phyloP scores from a whole-genome alignment of 2,888 invertebrate species.

The Chymomyza fuscimana region DNA sequence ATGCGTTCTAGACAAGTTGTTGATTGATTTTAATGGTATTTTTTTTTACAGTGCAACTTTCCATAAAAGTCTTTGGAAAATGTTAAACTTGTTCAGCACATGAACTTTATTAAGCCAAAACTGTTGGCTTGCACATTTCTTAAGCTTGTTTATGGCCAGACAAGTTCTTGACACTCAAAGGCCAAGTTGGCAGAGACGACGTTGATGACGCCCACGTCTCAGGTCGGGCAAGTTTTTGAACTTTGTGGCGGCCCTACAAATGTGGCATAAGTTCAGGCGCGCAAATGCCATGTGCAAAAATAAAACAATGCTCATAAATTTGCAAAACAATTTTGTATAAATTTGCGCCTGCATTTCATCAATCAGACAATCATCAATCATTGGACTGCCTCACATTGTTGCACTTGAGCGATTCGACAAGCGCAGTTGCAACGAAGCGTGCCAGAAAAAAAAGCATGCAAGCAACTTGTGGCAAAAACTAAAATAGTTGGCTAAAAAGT shows the following conservation, averaged over 20 bases:
- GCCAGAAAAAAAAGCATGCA: constrained; percentile 35
- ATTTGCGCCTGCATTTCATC: constrained; percentile 1
- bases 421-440: constrained; percentile 63
- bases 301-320: not conserved
- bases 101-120: not conserved
- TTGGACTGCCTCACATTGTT: constrained; percentile 27
- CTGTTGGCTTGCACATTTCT: too few relatives aligned
- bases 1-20: not conserved
- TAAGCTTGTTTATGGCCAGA: constrained; percentile 61
- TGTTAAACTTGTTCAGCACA: not conserved
- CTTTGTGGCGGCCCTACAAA: constrained; percentile 7
- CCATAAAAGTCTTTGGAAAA: not conserved
- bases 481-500: constrained; percentile 41
- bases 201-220: not conserved
- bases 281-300: not conserved
- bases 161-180: constrained; percentile 72
- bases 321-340: not conserved
- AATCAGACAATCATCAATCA: constrained; percentile 8
- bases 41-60: not conserved
- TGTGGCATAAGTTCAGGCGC: constrained; percentile 1
- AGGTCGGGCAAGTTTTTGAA: not conserved
- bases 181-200: constrained; percentile 50
- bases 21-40: not conserved
- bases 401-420: constrained; percentile 59
- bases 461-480: constrained; percentile 27